Evolutionary conservation across 2,113 vertebrate species (phyloP).

Genomic region (Muntiacus muntjak): DNA sequence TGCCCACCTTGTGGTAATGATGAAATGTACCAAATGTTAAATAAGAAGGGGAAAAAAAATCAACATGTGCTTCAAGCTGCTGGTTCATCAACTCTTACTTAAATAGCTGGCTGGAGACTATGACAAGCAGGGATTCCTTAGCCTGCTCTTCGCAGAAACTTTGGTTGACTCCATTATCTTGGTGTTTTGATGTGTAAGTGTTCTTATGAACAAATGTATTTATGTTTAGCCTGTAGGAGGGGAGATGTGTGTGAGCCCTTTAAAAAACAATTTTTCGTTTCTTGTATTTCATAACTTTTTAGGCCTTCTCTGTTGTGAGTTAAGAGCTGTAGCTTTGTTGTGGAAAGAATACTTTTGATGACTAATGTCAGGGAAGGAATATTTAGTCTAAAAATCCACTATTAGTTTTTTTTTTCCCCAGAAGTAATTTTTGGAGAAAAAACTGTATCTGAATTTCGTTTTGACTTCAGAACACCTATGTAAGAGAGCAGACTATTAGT

Average conservation of each 20-base stretch:
- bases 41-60: not conserved
- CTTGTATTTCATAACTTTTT: not conserved
- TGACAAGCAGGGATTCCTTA: not conserved
- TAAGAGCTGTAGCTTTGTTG: not conserved
- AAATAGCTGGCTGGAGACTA: not conserved
- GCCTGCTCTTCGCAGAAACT: not conserved
- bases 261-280: not conserved
- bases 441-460: not conserved
- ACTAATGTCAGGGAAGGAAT: not conserved
- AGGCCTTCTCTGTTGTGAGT: not conserved
- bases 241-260: not conserved
- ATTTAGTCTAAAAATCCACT: not conserved
- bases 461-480: not conserved
- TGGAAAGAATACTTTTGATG: not conserved
- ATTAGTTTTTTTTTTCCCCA: not conserved
- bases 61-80: not conserved
- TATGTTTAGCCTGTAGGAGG: not conserved
- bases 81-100: not conserved
- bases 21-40: not conserved
- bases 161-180: not conserved
- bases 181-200: not conserved
- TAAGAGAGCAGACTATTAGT: not conserved
- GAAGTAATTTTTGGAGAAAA: conserved; percentile 26
- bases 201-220: not conserved
- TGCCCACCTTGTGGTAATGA: not conserved